A percentile compares a stretch with the other conserved stretches of the same genome.
These are phyloP conservation scores for Aphidius ervi DNA, from an alignment of 1,140 invertebrate species.

Conservation along the genomic window DNA sequence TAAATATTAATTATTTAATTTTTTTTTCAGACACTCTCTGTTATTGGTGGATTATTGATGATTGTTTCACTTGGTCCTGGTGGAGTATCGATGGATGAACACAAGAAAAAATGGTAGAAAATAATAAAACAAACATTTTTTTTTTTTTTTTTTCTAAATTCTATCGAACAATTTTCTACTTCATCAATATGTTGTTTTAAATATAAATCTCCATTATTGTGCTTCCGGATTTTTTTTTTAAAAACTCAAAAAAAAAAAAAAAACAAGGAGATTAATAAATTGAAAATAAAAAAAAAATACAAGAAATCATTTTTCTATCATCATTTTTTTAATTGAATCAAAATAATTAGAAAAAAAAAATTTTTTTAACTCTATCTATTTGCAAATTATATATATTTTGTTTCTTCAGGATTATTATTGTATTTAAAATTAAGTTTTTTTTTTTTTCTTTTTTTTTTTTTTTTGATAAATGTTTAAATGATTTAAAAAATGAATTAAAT, in stretches of 20 bases:
- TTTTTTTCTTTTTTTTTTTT: too few relatives aligned
- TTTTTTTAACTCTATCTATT: too few relatives aligned
- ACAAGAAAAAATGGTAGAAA: conserved; percentile 96
- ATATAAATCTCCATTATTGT: conserved; percentile 14
- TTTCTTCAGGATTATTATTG: too few relatives aligned
- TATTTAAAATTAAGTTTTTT: too few relatives aligned
- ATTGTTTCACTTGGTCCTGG: conserved; percentile 97
- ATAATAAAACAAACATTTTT: background rate
- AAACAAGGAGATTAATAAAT: too few relatives aligned
- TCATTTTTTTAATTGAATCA: too few relatives aligned
- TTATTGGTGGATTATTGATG: conserved; percentile 98
- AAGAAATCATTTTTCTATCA: too few relatives aligned
- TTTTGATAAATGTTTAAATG: too few relatives aligned
- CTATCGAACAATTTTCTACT: conserved; percentile 14
- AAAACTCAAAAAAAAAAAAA: background rate
- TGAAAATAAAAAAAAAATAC: too few relatives aligned
- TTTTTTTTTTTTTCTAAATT: conserved; percentile 13
- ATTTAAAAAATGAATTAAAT: conserved; percentile 13
- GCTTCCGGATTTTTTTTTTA: conserved; percentile 12
- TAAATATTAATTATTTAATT: conserved; percentile 18
- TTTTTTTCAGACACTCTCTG: conserved; percentile 86
- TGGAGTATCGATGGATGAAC: conserved; percentile 98
- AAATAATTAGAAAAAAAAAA: too few relatives aligned
- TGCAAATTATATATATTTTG: too few relatives aligned
- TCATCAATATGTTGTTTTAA: conserved; percentile 12